Evolutionary conservation across 2,888 invertebrate genomes (phyloP), one percentile per base, ranked within the genome.

Genomic region (Perdita meconis): DNA sequence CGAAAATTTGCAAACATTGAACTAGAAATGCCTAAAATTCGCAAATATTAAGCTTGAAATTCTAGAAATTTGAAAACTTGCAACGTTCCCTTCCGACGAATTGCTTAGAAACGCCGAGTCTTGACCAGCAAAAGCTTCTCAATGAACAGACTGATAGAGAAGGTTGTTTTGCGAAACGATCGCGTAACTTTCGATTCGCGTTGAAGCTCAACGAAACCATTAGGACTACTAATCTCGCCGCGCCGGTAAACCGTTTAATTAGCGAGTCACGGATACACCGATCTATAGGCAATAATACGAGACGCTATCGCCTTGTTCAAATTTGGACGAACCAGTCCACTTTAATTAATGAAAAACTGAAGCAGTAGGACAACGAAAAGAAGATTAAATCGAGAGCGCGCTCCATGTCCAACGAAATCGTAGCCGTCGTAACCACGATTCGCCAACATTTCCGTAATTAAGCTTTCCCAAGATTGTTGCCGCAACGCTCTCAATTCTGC

Each of bases 341-440:
- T n/a, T 75, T 73, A 56, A 73, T 75, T 66, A 61, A 73, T 50
- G 55, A 53, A 65, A 66, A 75, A 73, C 56, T 64, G 19, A 66
- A 55, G 16, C 4, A 5, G 19, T n/a, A n/a, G n/a, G n/a, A n/a
- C n/a, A n/a, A n/a, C 19, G 30, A n/a, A 56, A 10, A 19, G 60
- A n/a, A 55, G 65, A 56, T 76, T 66, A 73, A 26, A 26, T 8
- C 22, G 22, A 12, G 38, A 42, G 16, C 55, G 38, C 6, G 71
- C 55, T 22, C 22, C 34, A 38, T 26, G 34, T 22, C 36, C 22
- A 26, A 10, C 12, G 13, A 13, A 34, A n/a, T 26, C n/a, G 55
- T n/a, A n/a, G n/a, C n/a, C n/a, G n/a, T n/a, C 42, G 24, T 26
- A 44, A 57, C 30, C n/a, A n/a, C n/a, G n/a, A n/a, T n/a, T n/a